Conservation (phyloP, 2,113 vertebrate species). For the Pseudorasbora parva region DNA sequence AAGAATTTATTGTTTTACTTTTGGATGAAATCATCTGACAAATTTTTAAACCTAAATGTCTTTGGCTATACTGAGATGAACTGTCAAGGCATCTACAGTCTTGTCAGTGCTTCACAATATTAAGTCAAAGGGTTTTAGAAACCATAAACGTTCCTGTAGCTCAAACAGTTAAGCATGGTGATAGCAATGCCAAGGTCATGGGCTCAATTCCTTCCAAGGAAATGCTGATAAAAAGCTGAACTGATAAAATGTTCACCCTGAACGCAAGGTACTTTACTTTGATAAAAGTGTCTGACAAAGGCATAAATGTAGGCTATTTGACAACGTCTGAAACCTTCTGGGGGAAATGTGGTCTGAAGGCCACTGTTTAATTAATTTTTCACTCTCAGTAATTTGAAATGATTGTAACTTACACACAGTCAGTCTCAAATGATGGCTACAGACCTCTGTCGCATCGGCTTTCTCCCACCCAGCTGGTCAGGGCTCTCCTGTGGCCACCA, state of each 20-base stretch:
- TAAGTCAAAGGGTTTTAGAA: not conserved
- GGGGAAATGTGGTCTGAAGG: not conserved
- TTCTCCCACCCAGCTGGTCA: slow-evolving; percentile 73
- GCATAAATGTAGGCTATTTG: not conserved
- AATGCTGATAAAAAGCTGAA: not conserved
- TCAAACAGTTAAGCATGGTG: not conserved
- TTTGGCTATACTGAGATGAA: not conserved
- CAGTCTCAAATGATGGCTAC: not conserved
- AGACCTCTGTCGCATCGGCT: slow-evolving; percentile 38
- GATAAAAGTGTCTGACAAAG: not conserved
- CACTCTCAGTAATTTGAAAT: not conserved
- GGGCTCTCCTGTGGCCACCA: slow-evolving; percentile 71
- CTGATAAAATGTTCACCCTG: not conserved
- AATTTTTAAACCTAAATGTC: not conserved
- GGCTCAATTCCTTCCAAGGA: not conserved
- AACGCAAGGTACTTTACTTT: not conserved
- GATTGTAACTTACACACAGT: not conserved
- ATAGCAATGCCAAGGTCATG: not conserved
- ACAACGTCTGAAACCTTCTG: not conserved
- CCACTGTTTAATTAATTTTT: not conserved
- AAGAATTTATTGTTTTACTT: not conserved
- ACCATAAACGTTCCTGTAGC: not conserved
- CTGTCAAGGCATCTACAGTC: not conserved
- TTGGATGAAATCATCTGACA: not conserved
- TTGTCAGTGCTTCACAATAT: not conserved